Base-by-base conservation (phyloP, 2,797 vertebrate species). In the Agapornis canus region DNA sequence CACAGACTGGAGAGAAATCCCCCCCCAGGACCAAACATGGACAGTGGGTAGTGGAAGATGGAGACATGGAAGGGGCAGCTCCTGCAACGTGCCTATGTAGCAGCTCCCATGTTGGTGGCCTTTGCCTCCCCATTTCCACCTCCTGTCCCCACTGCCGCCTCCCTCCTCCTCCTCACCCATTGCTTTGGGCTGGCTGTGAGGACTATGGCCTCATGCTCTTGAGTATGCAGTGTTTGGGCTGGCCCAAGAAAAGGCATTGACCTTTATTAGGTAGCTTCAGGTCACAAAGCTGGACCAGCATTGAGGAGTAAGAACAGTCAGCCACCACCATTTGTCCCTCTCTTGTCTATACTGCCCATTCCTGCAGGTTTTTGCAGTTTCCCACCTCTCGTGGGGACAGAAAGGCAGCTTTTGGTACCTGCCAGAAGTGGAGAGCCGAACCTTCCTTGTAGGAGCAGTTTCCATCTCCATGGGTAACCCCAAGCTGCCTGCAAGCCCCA, bases 81-180 rank as follows among this genome's bases (percentile, higher is more conserved):
- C 35, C 75, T 65, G 57, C 4, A 4, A 9, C 0, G 2, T 11
- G 6, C 13, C 70, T 51, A 31, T 76, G 39, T 17, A 65, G 35
- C 39, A 61, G 19, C 3, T 64, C 35, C 65, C 0, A 1, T 3
- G 1, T 13, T 14, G 20, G 40, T 10, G 54, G 26, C 16, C 8
- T 47, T 78, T 0, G 0, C 11, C 17, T 42, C 5, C 2, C 12
- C 1, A 2, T 13, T 57, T 81, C 11, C 9, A 27, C 25, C 1
- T 0, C 11, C 39, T 56, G 25, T 2, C 22, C 29, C 17, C 11
- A 2, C 35, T 1, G 14, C 18, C 1, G 1, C 27, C 26, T 31
- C 12, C 17, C 25, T 27, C 45, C 18, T 43, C 13, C 45, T 57
- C n/a, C 35, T 88, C 27, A 47, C 5, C 5, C 23, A 7, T 19